These are phyloP conservation scores for Pissodes strobi DNA, from an alignment of 1,140 invertebrate genomes.

Conservation along the genomic window DNA sequence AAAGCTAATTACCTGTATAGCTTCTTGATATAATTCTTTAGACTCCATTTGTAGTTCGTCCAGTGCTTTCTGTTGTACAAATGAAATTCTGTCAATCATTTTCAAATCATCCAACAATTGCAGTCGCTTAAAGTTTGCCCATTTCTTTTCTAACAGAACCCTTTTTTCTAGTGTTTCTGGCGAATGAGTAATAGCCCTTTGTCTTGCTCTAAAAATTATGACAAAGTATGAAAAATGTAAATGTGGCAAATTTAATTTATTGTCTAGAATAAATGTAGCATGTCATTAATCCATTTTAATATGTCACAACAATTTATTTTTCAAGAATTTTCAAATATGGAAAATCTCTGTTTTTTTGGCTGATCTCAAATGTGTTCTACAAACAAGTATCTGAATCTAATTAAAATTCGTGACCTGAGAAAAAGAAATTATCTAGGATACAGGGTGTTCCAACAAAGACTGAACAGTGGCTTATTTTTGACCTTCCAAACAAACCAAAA, in stretches of 20 bases:
- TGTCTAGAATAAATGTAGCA: no score
- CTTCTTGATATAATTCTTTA: constrained; percentile 80
- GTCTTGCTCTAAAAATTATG: constrained; percentile 59
- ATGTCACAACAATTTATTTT: no score
- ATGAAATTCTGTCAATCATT: constrained; percentile 68
- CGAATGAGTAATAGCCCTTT: constrained; percentile 57
- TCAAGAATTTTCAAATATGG: no score
- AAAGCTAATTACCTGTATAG: constrained; percentile 74
- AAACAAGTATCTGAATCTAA: no score
- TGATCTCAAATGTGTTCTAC: no score
- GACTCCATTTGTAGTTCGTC: constrained; percentile 76
- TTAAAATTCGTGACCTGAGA: no score
- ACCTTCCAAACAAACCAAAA: no score
- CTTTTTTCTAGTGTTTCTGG: constrained; percentile 61
- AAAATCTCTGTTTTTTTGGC: no score
- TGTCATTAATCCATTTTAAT: no score
- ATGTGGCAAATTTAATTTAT: neutral
- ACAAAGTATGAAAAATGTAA: neutral
- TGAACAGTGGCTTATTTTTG: no score
- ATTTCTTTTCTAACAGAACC: constrained; percentile 69
- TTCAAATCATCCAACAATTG: constrained; percentile 67
- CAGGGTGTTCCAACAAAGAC: no score
- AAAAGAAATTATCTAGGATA: no score
- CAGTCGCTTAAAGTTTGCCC: constrained; percentile 69
- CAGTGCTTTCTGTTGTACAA: constrained; percentile 76